phyloP scores from a whole-genome alignment of 2,888 invertebrate genomes.

The Zhuqinia jingwanae region DNA sequence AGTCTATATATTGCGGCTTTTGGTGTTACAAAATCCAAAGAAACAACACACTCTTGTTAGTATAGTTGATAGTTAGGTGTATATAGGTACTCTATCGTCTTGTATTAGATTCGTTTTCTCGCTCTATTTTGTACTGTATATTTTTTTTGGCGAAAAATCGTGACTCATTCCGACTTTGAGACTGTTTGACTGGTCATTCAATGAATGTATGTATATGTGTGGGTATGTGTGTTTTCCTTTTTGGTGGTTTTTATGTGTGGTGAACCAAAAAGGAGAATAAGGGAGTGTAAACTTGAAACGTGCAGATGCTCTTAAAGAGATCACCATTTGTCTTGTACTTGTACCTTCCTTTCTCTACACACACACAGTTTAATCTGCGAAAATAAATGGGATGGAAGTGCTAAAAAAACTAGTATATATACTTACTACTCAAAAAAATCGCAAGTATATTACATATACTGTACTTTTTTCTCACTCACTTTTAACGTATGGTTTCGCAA shows the following conservation, averaged over 20 bases:
- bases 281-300: slow-evolving; percentile 28
- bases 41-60: too few relatives aligned
- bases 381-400: slow-evolving; percentile 56
- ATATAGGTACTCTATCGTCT: neutral
- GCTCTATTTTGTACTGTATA: neutral
- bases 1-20: neutral
- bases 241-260: slow-evolving; percentile 22
- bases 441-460: slow-evolving; percentile 10
- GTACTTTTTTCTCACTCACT: slow-evolving; percentile 66
- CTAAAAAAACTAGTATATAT: slow-evolving; percentile 14
- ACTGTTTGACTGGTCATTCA: slow-evolving; percentile 54
- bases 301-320: slow-evolving; percentile 58
- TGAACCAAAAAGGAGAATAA: neutral
- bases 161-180: slow-evolving; percentile 50
- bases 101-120: neutral
- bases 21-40: slow-evolving; percentile 21
- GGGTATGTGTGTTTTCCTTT: slow-evolving; percentile 15
- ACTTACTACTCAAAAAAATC: neutral
- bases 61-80: too few relatives aligned
- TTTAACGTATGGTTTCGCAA: slow-evolving; percentile 76
- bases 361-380: slow-evolving; percentile 45
- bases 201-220: too few relatives aligned
- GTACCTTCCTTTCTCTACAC: too few relatives aligned
- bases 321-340: slow-evolving; percentile 48
- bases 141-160: slow-evolving; percentile 42